Evolutionary conservation across 2,888 invertebrate genomes (phyloP), one percentile per base, ranked within the genome.

Genomic region (Drosophila antonietae): DNA sequence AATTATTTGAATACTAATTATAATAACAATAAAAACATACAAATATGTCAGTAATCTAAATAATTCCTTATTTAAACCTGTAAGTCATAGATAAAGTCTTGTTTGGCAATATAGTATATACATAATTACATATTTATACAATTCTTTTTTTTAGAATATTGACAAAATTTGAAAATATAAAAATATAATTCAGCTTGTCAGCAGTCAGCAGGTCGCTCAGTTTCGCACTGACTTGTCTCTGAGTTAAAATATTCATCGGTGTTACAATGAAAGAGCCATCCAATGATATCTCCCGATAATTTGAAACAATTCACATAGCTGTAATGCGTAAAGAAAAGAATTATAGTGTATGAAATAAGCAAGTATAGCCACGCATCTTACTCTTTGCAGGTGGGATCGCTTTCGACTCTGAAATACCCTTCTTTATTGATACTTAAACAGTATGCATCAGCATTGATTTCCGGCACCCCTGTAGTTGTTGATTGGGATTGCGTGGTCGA

Each of bases 371-470:
- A 49, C n/a, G 9, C 28, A 56, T 60, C 87, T 74, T 63, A 83
- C 86, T 73, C 61, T 57, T 71, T 78, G 68, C 86, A 90, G 2
- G 88, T 87, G 28, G 69, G n/a, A 62, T 86, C 85, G 44, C 52
- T 74, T 20, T 68, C 70, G 28, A 83, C 47, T 18, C 75, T 64
- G 18, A 71, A 89, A n/a, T 73, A 58, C 6, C 90, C 90, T 12
- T 57, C 59, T 37, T 43, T 14, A 8, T 58, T 31, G 7, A 81
- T 18, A 15, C 39, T 39, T 6, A 62, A 51, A 28, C 86, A 86
- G 37, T 62, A 89, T 15, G 15, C 23, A 31, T 75, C 41, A 0
- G 70, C 57, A 55, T 77, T 58, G 10, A 64, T 12, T 46, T 43
- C 53, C 5, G 72, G 49, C 3, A 68, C 12, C 10, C 8, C 14